These are phyloP conservation scores for Drosophila pseudoananassae DNA, from an alignment of 1,140 invertebrate species.

Conservation along the genomic window DNA sequence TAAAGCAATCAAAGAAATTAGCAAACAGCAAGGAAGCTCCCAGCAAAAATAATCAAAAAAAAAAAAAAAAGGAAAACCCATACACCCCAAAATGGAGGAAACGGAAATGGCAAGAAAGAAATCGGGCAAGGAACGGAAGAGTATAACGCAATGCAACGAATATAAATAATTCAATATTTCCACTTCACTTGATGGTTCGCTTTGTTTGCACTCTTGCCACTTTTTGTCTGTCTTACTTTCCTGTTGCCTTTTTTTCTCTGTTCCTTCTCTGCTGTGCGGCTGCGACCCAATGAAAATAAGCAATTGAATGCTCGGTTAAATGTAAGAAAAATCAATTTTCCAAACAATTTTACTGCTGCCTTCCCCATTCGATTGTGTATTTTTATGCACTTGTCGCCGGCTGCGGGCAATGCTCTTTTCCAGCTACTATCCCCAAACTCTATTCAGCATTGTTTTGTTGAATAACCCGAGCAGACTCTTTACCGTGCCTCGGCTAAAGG, in stretches of 20 bases:
- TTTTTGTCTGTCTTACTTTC: slow-evolving; percentile 20
- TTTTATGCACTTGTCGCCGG: slow-evolving; percentile 82
- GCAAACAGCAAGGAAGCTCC: slow-evolving; percentile 69
- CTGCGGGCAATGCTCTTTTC: slow-evolving; percentile 74
- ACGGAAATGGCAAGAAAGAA: slow-evolving; percentile 48
- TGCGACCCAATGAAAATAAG: slow-evolving; percentile 72
- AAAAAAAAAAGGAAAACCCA: slow-evolving; percentile 4
- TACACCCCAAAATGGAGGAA: slow-evolving; percentile 36
- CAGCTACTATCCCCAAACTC: slow-evolving; percentile 7
- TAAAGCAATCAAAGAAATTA: slow-evolving; percentile 81
- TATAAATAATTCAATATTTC: slow-evolving; percentile 83
- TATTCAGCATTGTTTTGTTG: slow-evolving; percentile 28
- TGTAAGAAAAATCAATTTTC: slow-evolving; percentile 83
- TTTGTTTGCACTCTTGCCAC: slow-evolving; percentile 55
- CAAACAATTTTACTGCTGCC: slow-evolving; percentile 78
- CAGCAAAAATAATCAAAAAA: slow-evolving; percentile 46
- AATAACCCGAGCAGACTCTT: slow-evolving; percentile 11
- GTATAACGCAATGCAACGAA: slow-evolving; percentile 79
- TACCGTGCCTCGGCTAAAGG: not conserved
- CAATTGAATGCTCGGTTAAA: slow-evolving; percentile 83
- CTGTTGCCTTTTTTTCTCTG: not conserved
- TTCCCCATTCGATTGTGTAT: slow-evolving; percentile 60
- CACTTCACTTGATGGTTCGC: slow-evolving; percentile 69
- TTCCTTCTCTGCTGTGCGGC: slow-evolving; percentile 1
- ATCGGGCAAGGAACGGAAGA: slow-evolving; percentile 47